Evolutionary conservation across 2,797 vertebrate genomes (phyloP).

Genomic region (Pteropus rufus): DNA sequence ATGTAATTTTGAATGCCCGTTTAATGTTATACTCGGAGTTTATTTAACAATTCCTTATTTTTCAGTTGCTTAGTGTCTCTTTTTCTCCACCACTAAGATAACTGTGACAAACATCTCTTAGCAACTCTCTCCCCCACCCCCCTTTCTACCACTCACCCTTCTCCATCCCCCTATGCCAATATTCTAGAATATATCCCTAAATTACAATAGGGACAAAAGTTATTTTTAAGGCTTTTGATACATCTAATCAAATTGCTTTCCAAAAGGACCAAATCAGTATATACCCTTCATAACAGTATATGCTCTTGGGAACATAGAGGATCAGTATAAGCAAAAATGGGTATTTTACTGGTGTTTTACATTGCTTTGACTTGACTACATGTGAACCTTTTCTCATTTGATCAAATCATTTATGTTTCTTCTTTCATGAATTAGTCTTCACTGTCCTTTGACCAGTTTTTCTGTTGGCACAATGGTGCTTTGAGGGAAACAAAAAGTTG

Average conservation of each 20-base stretch:
- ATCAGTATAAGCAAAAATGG: not conserved
- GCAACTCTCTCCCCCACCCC: not conserved
- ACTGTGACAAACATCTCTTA: not conserved
- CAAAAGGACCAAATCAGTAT: not conserved
- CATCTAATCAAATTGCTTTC: not conserved
- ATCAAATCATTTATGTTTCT: not conserved
- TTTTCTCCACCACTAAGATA: not conserved
- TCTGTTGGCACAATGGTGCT: not conserved
- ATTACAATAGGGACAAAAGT: not conserved
- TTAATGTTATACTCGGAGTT: not conserved
- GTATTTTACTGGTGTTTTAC: not conserved
- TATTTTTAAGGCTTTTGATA: slow-evolving; percentile 5
- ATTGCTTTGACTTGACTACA: not conserved
- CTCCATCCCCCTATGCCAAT: not conserved
- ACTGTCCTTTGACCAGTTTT: not conserved
- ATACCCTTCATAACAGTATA: not conserved
- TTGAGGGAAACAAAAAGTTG: not conserved
- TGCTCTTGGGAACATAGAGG: not conserved
- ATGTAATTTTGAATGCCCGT: not conserved
- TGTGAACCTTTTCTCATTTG: not conserved
- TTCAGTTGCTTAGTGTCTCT: not conserved
- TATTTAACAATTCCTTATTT: not conserved
- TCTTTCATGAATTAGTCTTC: not conserved
- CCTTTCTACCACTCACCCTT: no score
- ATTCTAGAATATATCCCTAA: not conserved